Percentiles rank a stretch among this genome's conserved stretches.
Evolutionary conservation across 1,140 invertebrate genomes (phyloP).

Genomic region (Bombyx mandarina): DNA sequence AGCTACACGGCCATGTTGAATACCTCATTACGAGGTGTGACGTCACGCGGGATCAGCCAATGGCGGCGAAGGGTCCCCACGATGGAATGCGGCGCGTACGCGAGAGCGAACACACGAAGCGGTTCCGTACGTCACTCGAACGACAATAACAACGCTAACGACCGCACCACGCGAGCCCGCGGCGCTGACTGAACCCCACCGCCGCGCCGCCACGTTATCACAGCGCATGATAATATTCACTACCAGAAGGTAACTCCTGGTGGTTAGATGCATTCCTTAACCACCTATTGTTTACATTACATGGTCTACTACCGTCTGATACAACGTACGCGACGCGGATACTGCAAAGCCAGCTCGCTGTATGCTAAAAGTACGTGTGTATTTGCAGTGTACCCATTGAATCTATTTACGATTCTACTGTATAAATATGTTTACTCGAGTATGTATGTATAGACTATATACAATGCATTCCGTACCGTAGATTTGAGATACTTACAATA

Average conservation of each 20-base stretch:
- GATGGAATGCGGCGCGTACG: conserved; percentile 79
- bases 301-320: conserved; percentile 38
- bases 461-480: conserved; percentile 55
- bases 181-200: conserved; percentile 62
- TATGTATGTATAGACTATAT: conserved; percentile 27
- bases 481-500: conserved; percentile 44
- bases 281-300: conserved; percentile 66
- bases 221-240: conserved; percentile 65
- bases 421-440: conserved; percentile 35
- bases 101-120: conserved; percentile 55
- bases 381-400: conserved; percentile 54
- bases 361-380: conserved; percentile 48
- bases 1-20: conserved; percentile 86
- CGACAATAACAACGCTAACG: conserved; percentile 41
- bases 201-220: conserved; percentile 57
- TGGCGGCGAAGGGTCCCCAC: conserved; percentile 76
- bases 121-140: conserved; percentile 46
- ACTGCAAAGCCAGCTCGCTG: conserved; percentile 44
- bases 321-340: conserved; percentile 35
- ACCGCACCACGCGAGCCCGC: conserved; percentile 62
- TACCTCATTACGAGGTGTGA: conserved; percentile 86
- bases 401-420: conserved; percentile 64
- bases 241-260: conserved; percentile 59
- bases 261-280: conserved; percentile 65
- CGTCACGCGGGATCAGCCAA: conserved; percentile 78